Conservation (phyloP, 2,797 vertebrate species). For the Anas flavirostris region DNA sequence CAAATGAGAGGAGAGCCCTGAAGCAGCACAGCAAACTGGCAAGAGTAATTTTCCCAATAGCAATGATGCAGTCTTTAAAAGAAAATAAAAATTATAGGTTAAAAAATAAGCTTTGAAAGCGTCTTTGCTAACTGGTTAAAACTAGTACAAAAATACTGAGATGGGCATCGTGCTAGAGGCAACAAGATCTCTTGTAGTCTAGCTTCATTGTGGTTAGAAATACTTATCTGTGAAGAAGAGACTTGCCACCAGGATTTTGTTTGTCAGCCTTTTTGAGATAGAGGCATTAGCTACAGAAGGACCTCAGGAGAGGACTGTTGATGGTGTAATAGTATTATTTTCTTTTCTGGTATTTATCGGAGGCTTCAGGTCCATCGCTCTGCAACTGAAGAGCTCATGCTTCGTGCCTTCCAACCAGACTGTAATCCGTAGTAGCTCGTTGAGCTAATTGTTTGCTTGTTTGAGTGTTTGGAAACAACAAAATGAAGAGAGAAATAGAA, state of each 20-base stretch:
- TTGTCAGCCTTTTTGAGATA: not conserved
- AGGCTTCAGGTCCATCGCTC: not conserved
- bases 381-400: not conserved
- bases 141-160: not conserved
- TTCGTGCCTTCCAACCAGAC: not conserved
- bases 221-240: not conserved
- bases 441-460: constrained; percentile 28
- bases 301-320: not conserved
- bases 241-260: not conserved
- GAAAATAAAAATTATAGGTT: not conserved
- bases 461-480: not conserved
- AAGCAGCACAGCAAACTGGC: not conserved
- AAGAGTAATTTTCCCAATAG: not conserved
- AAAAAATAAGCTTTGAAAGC: not conserved
- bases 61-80: not conserved
- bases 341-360: not conserved
- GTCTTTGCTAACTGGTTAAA: not conserved
- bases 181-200: not conserved
- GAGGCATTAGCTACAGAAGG: not conserved
- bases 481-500: not conserved
- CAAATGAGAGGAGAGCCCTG: not conserved
- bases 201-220: not conserved
- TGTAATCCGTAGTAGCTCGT: not conserved
- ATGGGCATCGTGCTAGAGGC: not conserved
- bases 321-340: not conserved